These are phyloP conservation scores for Nyctibius grandis DNA, from an alignment of 2,797 vertebrate genomes.

Conservation along the genomic window DNA sequence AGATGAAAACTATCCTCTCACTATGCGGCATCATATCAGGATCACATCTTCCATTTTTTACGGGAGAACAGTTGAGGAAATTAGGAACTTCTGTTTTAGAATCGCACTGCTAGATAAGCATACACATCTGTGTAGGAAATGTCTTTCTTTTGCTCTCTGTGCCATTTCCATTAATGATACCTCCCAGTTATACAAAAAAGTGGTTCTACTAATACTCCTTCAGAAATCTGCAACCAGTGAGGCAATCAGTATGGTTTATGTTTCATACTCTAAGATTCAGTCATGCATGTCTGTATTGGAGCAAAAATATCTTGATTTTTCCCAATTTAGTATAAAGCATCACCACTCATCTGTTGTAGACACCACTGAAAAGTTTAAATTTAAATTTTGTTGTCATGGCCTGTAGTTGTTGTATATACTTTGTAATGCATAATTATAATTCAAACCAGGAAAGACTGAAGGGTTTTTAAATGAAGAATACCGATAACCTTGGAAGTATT, in stretches of 20 bases:
- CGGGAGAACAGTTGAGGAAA: not conserved
- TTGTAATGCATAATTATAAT: not conserved
- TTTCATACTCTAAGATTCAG: not conserved
- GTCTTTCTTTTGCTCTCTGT: not conserved
- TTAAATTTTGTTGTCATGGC: not conserved
- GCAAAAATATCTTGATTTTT: not conserved
- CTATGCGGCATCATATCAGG: not conserved
- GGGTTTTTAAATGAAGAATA: not conserved
- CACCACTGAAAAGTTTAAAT: not conserved
- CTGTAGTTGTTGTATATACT: not conserved
- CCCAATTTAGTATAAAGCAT: not conserved
- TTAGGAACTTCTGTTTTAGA: not conserved
- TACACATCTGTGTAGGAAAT: not conserved
- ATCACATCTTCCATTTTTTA: not conserved
- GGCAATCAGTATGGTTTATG: not conserved
- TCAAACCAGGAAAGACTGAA: not conserved
- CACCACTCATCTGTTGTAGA: not conserved
- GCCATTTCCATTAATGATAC: not conserved
- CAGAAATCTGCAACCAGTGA: not conserved
- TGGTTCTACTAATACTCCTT: not conserved
- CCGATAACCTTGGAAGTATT: not conserved
- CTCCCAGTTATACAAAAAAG: not conserved
- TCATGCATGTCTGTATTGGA: not conserved
- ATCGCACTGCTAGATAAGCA: not conserved
- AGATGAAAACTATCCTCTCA: not conserved